Conservation (phyloP, 2,888 invertebrate genomes). For the Ceratothoa steindachneri region DNA sequence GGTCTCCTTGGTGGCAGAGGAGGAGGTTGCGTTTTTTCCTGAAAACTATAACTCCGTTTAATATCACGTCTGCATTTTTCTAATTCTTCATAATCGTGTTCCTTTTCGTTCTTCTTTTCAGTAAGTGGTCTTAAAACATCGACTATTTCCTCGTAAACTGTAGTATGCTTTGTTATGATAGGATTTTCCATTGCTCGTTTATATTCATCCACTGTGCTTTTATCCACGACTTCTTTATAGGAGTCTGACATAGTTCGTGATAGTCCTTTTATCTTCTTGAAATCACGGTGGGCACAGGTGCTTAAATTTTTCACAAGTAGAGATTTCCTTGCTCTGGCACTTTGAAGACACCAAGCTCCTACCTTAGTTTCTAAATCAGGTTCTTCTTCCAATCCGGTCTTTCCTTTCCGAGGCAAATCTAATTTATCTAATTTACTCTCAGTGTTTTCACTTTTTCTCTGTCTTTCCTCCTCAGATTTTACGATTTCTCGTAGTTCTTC, state of each 20-base stretch:
- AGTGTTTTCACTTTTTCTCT: conserved; percentile 15
- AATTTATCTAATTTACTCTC: conserved; percentile 24
- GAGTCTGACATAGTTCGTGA: conserved; percentile 46
- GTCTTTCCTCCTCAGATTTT: conserved; percentile 22
- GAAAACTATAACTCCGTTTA: conserved; percentile 46
- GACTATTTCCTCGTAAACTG: conserved; percentile 46
- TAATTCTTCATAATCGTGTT: conserved; percentile 45
- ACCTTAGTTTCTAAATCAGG: conserved; percentile 45
- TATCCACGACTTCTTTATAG: conserved; percentile 40
- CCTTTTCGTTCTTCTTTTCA: conserved; percentile 27
- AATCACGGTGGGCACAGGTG: conserved; percentile 19
- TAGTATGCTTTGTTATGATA: conserved; percentile 31
- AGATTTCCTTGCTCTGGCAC: conserved; percentile 40
- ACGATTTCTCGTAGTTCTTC: conserved; percentile 25
- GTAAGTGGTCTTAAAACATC: conserved; percentile 40
- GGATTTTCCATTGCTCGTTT: conserved; percentile 37
- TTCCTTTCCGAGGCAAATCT: conserved; percentile 17
- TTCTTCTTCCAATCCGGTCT: conserved; percentile 39
- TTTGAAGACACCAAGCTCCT: conserved; percentile 46
- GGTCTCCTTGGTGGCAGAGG: conserved; percentile 44
- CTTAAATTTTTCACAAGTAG: conserved; percentile 38
- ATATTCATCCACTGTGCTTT: conserved; percentile 28
- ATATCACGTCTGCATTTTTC: conserved; percentile 45
- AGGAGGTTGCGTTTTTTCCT: conserved; percentile 44
- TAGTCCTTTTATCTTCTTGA: conserved; percentile 29